A percentile compares a stretch with the other conserved stretches of the same genome.
phyloP scores from a whole-genome alignment of 1,140 invertebrate genomes.

The Drosophila sproati region DNA sequence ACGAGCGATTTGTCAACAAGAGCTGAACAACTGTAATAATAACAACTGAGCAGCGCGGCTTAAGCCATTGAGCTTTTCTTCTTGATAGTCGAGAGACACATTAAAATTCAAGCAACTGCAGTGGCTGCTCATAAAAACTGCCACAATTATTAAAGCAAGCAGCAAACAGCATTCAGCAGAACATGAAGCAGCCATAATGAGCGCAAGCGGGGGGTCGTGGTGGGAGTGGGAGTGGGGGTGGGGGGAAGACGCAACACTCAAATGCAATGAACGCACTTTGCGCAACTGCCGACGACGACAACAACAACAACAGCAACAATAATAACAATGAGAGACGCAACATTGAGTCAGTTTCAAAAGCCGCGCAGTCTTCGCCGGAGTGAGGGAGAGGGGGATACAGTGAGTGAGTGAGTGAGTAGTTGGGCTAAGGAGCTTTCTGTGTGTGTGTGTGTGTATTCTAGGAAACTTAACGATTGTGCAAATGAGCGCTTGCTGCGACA shows the following conservation, averaged over 20 bases:
- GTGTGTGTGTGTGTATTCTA: conserved; percentile 52
- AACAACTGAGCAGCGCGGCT: conserved; percentile 30
- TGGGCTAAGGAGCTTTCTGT: conserved; percentile 28
- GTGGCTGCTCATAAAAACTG: conserved; percentile 72
- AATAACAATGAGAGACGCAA: conserved; percentile 16
- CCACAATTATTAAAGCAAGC: conserved; percentile 61
- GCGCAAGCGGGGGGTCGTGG: not conserved
- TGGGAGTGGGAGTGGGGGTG: not conserved
- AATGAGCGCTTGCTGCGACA: conserved; percentile 53
- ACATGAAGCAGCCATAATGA: conserved; percentile 23
- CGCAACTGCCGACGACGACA: conserved; percentile 70
- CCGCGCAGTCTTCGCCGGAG: conserved; percentile 55
- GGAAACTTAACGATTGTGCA: conserved; percentile 70
- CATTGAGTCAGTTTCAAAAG: conserved; percentile 61
- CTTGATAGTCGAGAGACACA: conserved; percentile 58
- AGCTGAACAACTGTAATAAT: conserved; percentile 43
- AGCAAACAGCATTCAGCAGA: conserved; percentile 11
- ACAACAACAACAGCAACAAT: conserved; percentile 16
- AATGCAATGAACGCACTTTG: conserved; percentile 62
- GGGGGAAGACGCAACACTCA: not conserved
- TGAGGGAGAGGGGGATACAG: conserved; percentile 15
- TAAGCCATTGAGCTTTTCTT: conserved; percentile 46
- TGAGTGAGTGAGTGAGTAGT: not conserved
- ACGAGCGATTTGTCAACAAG: conserved; percentile 7
- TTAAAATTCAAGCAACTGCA: conserved; percentile 79